These are phyloP conservation scores for Pseudoatta argentina DNA, from an alignment of 1,140 invertebrate genomes.

Conservation along the genomic window DNA sequence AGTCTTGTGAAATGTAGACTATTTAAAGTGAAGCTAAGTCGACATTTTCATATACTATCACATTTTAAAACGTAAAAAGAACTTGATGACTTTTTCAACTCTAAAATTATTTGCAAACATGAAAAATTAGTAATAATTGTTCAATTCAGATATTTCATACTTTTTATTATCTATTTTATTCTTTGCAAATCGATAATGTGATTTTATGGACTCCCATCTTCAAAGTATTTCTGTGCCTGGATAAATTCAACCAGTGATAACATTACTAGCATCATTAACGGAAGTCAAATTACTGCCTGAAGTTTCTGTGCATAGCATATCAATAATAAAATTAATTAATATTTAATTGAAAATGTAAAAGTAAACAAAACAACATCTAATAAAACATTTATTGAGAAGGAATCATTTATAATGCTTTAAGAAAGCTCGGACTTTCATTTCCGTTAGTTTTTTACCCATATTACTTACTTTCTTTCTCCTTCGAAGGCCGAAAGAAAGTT, in stretches of 20 bases:
- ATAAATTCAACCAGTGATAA: conserved; percentile 23
- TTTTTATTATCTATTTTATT: conserved; percentile 10
- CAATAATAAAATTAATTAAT: not conserved
- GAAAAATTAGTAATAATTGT: not conserved
- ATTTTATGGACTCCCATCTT: not conserved
- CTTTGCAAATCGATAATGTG: not conserved
- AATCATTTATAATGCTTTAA: not conserved
- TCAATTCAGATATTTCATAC: not conserved
- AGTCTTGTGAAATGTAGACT: not conserved
- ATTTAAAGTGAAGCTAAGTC: not conserved
- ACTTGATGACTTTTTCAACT: not conserved
- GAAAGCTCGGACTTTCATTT: not conserved
- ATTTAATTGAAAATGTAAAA: not conserved
- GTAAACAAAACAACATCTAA: not conserved
- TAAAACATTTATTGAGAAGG: conserved; percentile 4
- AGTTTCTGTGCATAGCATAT: not conserved
- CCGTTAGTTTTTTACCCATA: not conserved
- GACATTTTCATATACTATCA: not conserved
- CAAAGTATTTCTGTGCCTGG: not conserved
- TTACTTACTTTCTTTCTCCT: not conserved
- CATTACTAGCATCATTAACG: conserved; percentile 2
- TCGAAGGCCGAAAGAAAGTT: not conserved
- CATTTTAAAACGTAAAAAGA: not conserved
- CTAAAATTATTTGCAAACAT: not conserved
- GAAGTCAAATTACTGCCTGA: not conserved